Evolutionary conservation across 37 sponge, comb jelly and placozoan species (phyloP), one percentile per base, ranked within the genome.

Genomic region (Halichondria panicea): DNA sequence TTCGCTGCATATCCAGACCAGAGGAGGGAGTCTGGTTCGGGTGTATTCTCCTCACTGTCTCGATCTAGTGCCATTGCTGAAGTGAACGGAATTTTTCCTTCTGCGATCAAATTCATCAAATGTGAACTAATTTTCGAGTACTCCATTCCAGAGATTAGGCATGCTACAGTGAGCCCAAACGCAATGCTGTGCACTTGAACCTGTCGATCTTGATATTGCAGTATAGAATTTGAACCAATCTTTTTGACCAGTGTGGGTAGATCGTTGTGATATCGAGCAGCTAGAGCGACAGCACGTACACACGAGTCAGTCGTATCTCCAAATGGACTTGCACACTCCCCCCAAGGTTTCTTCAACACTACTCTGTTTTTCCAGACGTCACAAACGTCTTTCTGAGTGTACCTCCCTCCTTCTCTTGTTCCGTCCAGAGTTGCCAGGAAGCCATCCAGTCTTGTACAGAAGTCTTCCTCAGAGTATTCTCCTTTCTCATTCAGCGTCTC

Each of bases 241-340:
- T 18, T 48, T 48, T 48, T 48, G 15, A 48, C 52, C 15, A 48
- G 60, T 8, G 60, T 59, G 19, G 60, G 27, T 22, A 59, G 27
- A 27, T 59, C 60, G 22, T 12, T 59, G 27, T 59, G 60, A 27
- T 59, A 59, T 19, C 60, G 60, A 24, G 60, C 60, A 22, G 60
- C 60, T 8, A 59, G 60, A 24, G 60, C 60, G 7, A 22, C 60
- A 24, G 60, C 19, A 22, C 60, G 60, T 19, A 59, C 60, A 22
- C 60, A 59, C 19, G 60, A 59, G 60, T 59, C 60, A 7, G 60
- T 59, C 7, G 60, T 59, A 22, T 59, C 60, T 8, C 60, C 60
- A 22, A 24, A 27, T 22, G 27, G 27, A 27, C 60, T 59, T 24
- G 25, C 60, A 59, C 60, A 24, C 60, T 59, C 60, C 19, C 25